Conservation (phyloP, 2,797 vertebrate species). For the Rhinophrynus dorsalis region DNA sequence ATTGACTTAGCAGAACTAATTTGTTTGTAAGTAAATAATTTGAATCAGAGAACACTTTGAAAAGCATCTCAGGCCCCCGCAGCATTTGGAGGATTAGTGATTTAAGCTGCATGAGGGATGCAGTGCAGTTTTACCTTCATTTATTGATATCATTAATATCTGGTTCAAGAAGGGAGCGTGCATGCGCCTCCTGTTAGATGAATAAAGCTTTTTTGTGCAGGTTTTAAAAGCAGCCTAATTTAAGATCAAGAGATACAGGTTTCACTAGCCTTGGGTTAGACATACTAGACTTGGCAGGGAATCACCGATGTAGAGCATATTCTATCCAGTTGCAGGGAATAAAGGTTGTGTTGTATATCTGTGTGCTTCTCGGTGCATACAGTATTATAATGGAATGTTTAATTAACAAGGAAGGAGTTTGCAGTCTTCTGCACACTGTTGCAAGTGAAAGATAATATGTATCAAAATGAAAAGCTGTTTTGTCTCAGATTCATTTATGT, state of each 20-base stretch:
- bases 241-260: conserved; percentile 31
- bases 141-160: conserved; percentile 41
- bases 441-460: neutral
- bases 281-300: conserved; percentile 20
- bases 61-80: conserved; percentile 5
- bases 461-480: neutral
- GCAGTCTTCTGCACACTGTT: neutral
- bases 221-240: conserved; percentile 39
- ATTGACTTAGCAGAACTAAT: conserved; percentile 34
- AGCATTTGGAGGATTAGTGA: conserved; percentile 25
- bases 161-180: conserved; percentile 5
- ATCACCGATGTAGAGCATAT: conserved; percentile 39
- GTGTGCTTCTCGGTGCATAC: conserved; percentile 1
- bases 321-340: conserved; percentile 31
- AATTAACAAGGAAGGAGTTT: conserved; percentile 19
- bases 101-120: conserved; percentile 28
- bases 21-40: conserved; percentile 41
- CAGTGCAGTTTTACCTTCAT: conserved; percentile 2
- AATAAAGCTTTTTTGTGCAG: conserved; percentile 37
- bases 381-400: conserved; percentile 26
- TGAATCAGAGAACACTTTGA: conserved; percentile 4
- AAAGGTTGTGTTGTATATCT: conserved; percentile 22
- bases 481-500: neutral
- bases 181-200: neutral
- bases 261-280: conserved; percentile 39